Percentiles rank a stretch among this genome's conserved stretches.
Conservation (phyloP, 2,888 invertebrate genomes). For the Erpobdella octoculata region DNA sequence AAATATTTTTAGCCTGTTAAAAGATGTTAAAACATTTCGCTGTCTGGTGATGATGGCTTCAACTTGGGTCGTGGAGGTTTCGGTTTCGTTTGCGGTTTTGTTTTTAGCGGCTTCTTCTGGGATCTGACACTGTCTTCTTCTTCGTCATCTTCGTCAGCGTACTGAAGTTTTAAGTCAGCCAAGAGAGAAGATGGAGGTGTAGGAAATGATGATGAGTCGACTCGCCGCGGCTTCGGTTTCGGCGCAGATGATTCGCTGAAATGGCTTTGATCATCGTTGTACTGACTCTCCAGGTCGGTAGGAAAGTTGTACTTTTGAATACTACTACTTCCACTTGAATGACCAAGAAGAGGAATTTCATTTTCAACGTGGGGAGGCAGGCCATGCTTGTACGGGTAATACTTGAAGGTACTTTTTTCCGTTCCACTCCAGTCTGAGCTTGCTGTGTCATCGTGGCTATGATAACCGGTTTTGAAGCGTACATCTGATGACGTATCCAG, state of each 20-base stretch:
- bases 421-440: neutral
- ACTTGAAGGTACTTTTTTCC: neutral
- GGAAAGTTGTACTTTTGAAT: neutral
- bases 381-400: neutral
- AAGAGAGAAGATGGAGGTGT: neutral
- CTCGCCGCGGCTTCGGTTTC: neutral
- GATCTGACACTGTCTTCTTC: conserved; percentile 1
- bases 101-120: neutral
- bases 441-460: neutral
- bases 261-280: neutral
- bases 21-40: neutral
- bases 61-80: conserved; percentile 11
- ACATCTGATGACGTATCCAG: conserved; percentile 6
- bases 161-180: neutral
- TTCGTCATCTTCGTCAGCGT: neutral
- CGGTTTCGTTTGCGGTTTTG: neutral
- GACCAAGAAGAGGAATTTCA: conserved; percentile 5
- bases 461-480: neutral
- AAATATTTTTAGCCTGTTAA: neutral
- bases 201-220: neutral
- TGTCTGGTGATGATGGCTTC: neutral
- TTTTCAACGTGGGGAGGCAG: conserved; percentile 12
- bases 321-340: neutral
- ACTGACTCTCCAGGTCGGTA: neutral
- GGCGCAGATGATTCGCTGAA: neutral